These are phyloP conservation scores for Sylvilagus bachmani DNA, from an alignment of 2,113 vertebrate genomes.

Conservation along the genomic window DNA sequence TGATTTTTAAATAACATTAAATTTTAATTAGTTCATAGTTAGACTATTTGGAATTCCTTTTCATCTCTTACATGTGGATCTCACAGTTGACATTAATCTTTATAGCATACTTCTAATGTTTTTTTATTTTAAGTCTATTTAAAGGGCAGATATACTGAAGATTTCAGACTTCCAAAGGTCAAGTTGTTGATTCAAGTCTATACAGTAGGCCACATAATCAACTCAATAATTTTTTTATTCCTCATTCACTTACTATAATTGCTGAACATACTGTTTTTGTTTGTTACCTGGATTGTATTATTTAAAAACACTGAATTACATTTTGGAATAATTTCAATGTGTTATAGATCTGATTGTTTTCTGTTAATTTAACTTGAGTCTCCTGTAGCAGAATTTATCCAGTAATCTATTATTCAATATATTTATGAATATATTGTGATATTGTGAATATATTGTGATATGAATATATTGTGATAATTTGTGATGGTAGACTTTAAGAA, in stretches of 20 bases:
- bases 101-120: constrained; percentile 45
- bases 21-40: constrained; percentile 62
- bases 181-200: constrained; percentile 9
- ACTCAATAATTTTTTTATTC: background rate
- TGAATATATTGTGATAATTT: background rate
- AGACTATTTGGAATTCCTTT: constrained; percentile 60
- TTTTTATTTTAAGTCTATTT: constrained; percentile 61
- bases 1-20: constrained; percentile 68
- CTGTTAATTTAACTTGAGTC: constrained; percentile 5
- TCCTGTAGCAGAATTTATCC: background rate
- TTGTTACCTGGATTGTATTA: background rate
- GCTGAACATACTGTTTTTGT: background rate
- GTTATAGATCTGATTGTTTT: background rate
- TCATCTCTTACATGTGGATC: constrained; percentile 57
- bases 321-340: background rate
- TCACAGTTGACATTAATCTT: constrained; percentile 59
- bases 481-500: background rate
- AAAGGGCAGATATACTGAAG: constrained; percentile 59
- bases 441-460: too few species aligned
- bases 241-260: constrained; percentile 2
- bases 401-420: background rate
- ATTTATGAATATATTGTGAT: background rate
- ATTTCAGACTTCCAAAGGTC: constrained; percentile 59
- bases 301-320: constrained; percentile 23
- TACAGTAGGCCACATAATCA: background rate